phyloP scores from a whole-genome alignment of 1,140 invertebrate genomes.

The Ooceraea biroi region DNA sequence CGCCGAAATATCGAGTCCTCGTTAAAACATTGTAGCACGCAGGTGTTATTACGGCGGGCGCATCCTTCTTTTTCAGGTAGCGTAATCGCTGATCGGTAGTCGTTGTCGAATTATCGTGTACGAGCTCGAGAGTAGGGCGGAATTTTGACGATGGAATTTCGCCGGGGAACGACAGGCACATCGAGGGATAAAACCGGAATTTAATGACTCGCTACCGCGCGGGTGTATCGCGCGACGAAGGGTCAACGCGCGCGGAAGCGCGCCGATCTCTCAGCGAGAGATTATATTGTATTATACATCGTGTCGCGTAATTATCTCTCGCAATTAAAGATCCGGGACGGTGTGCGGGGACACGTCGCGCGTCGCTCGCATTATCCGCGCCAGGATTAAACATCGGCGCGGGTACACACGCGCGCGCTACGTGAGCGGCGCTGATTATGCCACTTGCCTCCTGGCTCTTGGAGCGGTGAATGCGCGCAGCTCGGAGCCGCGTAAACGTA shows the following conservation, averaged over 20 bases:
- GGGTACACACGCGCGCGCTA: not conserved
- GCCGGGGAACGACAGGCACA: not conserved
- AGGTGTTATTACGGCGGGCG: constrained; percentile 41
- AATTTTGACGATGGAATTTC: not conserved
- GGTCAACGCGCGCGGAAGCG: not conserved
- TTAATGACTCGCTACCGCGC: constrained; percentile 30
- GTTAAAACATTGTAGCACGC: constrained; percentile 54
- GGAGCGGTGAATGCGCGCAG: not conserved
- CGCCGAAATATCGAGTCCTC: constrained; percentile 29
- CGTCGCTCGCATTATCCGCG: constrained; percentile 15
- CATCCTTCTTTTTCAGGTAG: constrained; percentile 39
- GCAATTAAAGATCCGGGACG: constrained; percentile 25
- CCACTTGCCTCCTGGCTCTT: constrained; percentile 11
- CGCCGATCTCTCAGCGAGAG: too few species aligned
- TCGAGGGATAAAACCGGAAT: not conserved
- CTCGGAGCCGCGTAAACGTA: constrained; percentile 15
- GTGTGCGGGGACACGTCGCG: not conserved
- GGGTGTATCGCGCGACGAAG: not conserved
- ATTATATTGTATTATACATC: constrained; percentile 15
- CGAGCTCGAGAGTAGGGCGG: not conserved
- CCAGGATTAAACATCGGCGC: constrained; percentile 32
- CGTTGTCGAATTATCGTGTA: constrained; percentile 56
- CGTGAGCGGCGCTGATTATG: constrained; percentile 20
- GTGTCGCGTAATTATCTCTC: constrained; percentile 46
- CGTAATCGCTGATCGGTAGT: constrained; percentile 44